These are phyloP conservation scores for Spermophilus dauricus DNA, from an alignment of 2,113 vertebrate species.

Conservation along the genomic window DNA sequence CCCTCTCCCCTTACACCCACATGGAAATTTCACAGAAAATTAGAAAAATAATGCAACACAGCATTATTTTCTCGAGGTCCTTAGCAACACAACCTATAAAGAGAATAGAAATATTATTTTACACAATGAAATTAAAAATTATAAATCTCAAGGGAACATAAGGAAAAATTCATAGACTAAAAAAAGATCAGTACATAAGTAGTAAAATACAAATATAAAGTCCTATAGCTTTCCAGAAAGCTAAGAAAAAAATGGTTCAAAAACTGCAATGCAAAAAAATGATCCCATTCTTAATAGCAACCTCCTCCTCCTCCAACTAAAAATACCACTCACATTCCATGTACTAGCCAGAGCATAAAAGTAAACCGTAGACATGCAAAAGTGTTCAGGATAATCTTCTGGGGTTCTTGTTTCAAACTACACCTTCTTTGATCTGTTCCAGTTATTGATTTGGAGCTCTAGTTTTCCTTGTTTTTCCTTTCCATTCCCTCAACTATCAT, in stretches of 20 bases:
- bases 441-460: background rate
- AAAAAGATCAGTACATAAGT: background rate
- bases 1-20: background rate
- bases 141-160: conserved; percentile 12
- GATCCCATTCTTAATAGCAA: background rate
- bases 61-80: background rate
- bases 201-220: background rate
- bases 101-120: background rate
- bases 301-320: background rate
- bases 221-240: background rate
- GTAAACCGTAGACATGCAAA: background rate
- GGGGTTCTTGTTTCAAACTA: background rate
- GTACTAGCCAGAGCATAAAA: background rate
- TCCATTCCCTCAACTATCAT: background rate
- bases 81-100: conserved; percentile 33
- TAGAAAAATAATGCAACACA: conserved; percentile 13
- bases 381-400: background rate
- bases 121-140: background rate
- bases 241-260: background rate
- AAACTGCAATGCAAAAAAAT: conserved; percentile 38
- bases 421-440: background rate
- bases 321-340: background rate
- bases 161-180: background rate
- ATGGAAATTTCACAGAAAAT: conserved; percentile 41
- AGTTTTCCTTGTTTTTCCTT: background rate